Evolutionary conservation across 2,113 vertebrate genomes (phyloP), one percentile per base, ranked within the genome.

Genomic region (Proterorhinus semilunaris): DNA sequence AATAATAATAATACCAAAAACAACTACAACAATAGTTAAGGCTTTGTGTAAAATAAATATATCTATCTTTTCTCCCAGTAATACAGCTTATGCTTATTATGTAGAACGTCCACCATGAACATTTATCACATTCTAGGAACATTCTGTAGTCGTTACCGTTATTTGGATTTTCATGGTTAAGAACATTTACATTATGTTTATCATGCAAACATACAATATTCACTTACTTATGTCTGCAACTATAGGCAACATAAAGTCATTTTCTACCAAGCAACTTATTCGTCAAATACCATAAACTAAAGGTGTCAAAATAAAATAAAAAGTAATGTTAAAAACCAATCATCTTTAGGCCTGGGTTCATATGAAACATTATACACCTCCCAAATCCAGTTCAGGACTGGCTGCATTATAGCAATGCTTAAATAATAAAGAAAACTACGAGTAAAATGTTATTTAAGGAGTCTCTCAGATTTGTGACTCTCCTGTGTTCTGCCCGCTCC

Each of bases 401-500:
- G 42, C 7, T 27, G 7, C 7, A 47, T 68, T 36, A n/a, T 10
- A 61, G 27, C 65, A 65, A 44, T 6, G n/a, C 4, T 74, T 67
- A 4, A 63, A 10, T 8, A 47, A 1, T 42, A 47, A 63, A 70
- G 66, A 27, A 62, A 27, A 27, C 27, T 27, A 27, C 11, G 8
- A 55, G 9, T 27, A 21, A 12, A 55, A 55, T 2, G 21, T 36
- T 36, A 3, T 36, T 36, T 36, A 36, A 36, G 27, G 27, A 36
- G 27, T 36, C 27, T 36, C 64, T 90, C 85, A 92, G 63, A 87
- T 88, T 51, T 84, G 70, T 1, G 89, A 91, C 75, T 91, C 87
- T 76, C 83, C 79, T 0, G 91, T 92, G 71, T 78, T 68, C 16
- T 77, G 82, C 9, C 74, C 80, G 17, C 82, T 88, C 54, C 62